Conservation (phyloP, 2,113 vertebrate genomes). For the Calypte anna region DNA sequence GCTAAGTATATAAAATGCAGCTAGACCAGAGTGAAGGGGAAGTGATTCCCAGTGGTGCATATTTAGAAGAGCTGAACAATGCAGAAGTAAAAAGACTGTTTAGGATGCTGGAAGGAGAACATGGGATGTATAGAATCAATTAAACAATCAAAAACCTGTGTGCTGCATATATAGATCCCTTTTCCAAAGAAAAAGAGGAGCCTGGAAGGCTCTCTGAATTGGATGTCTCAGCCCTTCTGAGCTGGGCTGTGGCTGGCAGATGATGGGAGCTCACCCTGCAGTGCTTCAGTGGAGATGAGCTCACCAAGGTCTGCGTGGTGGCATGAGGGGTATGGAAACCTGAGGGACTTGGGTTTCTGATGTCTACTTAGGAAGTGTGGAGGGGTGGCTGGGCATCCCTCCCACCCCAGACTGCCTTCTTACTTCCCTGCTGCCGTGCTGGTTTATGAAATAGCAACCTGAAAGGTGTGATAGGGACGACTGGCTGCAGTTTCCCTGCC, state of each 20-base stretch:
- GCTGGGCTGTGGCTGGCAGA: not conserved
- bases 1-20: slow-evolving; percentile 31
- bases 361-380: not conserved
- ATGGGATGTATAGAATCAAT: not conserved
- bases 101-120: not conserved
- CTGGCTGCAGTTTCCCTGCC: slow-evolving; percentile 51
- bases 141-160: not conserved
- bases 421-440: not conserved
- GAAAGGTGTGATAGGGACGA: slow-evolving; percentile 37
- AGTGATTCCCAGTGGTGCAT: not conserved
- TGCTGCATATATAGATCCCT: not conserved
- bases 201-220: not conserved
- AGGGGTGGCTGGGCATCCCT: not conserved
- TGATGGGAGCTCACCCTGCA: rapidly evolving
- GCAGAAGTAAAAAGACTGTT: not conserved
- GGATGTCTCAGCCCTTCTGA: not conserved
- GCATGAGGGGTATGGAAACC: not conserved
- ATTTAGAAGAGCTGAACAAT: slow-evolving; percentile 25
- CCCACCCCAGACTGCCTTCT: not conserved
- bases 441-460: not conserved
- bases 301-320: not conserved
- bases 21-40: slow-evolving; percentile 11
- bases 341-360: not conserved
- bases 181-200: not conserved
- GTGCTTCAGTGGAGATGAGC: not conserved